A percentile compares a stretch with the other conserved stretches of the same genome.
These are phyloP conservation scores for Mizuhopecten yessoensis DNA, from an alignment of 1,140 invertebrate species.

Conservation along the genomic window DNA sequence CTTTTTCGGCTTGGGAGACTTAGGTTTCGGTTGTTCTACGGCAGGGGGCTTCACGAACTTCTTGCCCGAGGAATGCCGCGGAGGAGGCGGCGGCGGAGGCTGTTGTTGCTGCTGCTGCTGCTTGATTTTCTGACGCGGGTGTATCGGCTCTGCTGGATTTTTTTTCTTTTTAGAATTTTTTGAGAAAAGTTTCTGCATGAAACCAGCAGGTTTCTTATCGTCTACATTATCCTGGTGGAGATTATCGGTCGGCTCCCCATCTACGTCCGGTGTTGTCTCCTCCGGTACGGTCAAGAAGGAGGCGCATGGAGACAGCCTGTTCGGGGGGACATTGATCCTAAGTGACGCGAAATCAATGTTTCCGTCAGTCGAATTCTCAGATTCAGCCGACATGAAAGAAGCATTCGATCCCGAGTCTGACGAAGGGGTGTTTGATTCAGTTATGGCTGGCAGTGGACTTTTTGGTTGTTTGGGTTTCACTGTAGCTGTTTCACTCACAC, in stretches of 20 bases:
- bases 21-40: conserved; percentile 56
- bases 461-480: conserved; percentile 42
- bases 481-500: conserved; percentile 43
- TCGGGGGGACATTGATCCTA: conserved; percentile 49
- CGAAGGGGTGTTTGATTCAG: conserved; percentile 47
- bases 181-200: conserved; percentile 78
- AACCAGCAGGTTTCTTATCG: conserved; percentile 66
- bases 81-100: conserved; percentile 58
- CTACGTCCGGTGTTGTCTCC: conserved; percentile 44
- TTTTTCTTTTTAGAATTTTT: conserved; percentile 79
- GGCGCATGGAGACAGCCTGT: conserved; percentile 47
- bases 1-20: conserved; percentile 68
- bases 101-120: conserved; percentile 54
- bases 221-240: conserved; percentile 54
- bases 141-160: conserved; percentile 56
- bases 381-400: conserved; percentile 64
- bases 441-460: conserved; percentile 43
- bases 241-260: background rate
- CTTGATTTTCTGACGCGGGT: conserved; percentile 58
- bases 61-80: conserved; percentile 4
- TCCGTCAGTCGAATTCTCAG: conserved; percentile 59
- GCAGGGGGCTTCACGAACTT: background rate
- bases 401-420: conserved; percentile 52
- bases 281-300: conserved; percentile 32
- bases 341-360: conserved; percentile 48